A percentile compares a stretch with the other conserved stretches of the same genome.
Evolutionary conservation across 2,113 vertebrate genomes (phyloP).

Genomic region (Cyprichromis sp.): DNA sequence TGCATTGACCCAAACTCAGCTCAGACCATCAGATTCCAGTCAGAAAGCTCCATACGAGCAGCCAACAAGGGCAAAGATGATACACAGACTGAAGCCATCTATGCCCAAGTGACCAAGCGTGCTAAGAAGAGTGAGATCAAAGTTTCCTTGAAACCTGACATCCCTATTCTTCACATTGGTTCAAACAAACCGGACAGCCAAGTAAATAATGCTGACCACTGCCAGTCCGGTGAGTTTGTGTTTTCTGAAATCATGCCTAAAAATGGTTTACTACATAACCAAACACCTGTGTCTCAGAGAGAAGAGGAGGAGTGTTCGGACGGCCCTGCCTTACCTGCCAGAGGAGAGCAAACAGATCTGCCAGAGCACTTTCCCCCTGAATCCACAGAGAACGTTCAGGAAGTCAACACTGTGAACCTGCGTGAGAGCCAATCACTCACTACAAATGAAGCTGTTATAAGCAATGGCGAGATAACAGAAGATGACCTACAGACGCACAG

Average conservation of each 20-base stretch:
- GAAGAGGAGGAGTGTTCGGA: constrained; percentile 50
- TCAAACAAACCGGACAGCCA: constrained; percentile 47
- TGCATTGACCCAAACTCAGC: constrained; percentile 66
- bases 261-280: constrained; percentile 63
- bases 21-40: constrained; percentile 70
- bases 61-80: constrained; percentile 55
- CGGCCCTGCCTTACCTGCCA: constrained; percentile 60
- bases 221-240: constrained; percentile 51
- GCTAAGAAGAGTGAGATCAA: constrained; percentile 74
- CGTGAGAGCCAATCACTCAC: constrained; percentile 1
- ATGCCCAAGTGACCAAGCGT: constrained; percentile 76
- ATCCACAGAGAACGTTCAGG: background rate
- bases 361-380: background rate
- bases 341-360: constrained; percentile 37
- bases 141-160: constrained; percentile 68
- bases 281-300: constrained; percentile 36
- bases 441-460: background rate
- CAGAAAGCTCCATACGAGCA: constrained; percentile 53
- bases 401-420: constrained; percentile 17
- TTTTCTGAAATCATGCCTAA: constrained; percentile 68
- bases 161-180: constrained; percentile 72
- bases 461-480: constrained; percentile 37
- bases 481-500: background rate
- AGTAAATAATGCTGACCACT: constrained; percentile 26
- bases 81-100: constrained; percentile 69